Conservation (phyloP, 1,140 invertebrate genomes). For the Saccostrea cuccullata region DNA sequence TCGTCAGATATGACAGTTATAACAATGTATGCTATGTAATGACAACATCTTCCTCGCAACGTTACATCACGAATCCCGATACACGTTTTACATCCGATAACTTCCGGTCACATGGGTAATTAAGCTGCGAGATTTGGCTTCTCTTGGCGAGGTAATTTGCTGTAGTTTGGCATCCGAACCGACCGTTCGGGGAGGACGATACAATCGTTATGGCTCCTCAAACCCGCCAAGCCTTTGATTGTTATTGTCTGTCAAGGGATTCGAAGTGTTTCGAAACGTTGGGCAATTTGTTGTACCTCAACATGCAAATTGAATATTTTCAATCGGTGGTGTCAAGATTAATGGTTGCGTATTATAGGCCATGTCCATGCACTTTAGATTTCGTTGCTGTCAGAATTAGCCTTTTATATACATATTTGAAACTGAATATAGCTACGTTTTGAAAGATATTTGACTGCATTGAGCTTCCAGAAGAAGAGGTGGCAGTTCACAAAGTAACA, state of each 20-base stretch:
- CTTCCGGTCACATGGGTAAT: slow-evolving; percentile 29
- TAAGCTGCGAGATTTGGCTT: neutral
- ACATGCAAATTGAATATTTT: slow-evolving; percentile 29
- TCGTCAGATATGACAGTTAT: slow-evolving; percentile 36
- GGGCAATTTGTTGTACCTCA: neutral
- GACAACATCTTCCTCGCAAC: slow-evolving; percentile 26
- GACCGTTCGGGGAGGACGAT: neutral
- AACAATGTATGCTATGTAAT: slow-evolving; percentile 21
- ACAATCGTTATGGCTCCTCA: slow-evolving; percentile 1
- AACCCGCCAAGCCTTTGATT: neutral
- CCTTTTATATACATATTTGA: no score
- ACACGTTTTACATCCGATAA: neutral
- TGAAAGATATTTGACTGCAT: no score
- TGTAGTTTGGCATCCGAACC: neutral
- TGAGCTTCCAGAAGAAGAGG: no score
- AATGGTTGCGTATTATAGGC: neutral
- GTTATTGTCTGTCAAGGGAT: neutral
- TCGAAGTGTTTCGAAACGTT: neutral
- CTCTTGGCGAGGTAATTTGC: neutral
- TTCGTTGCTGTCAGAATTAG: no score
- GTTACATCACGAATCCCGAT: slow-evolving; percentile 7
- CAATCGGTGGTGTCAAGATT: neutral
- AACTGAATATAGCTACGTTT: no score
- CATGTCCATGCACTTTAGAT: neutral
- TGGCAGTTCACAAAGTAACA: no score